Conservation (phyloP, 2,888 invertebrate genomes). For the Andrena trimmerana region DNA sequence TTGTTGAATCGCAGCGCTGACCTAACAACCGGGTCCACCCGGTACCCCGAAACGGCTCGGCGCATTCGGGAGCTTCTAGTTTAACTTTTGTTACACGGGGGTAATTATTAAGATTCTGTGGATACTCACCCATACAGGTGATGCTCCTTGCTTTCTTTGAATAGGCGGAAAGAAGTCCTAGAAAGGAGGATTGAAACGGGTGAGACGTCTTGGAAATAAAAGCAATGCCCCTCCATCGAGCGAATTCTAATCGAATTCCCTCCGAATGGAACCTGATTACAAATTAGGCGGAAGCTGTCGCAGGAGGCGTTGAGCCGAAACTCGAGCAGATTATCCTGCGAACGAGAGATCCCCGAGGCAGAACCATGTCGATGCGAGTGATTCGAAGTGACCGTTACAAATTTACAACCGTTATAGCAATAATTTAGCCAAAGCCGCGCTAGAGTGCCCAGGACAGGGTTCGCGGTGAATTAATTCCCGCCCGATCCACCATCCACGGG, state of each 20-base stretch:
- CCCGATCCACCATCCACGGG: neutral
- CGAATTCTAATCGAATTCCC: neutral
- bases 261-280: conserved; percentile 11
- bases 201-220: neutral
- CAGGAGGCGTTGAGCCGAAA: neutral
- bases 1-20: no score
- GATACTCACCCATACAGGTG: no score
- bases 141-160: no score
- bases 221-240: neutral
- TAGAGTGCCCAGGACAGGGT: neutral
- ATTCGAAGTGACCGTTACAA: conserved; percentile 37
- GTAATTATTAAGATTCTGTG: no score
- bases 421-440: conserved; percentile 25
- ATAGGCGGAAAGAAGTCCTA: no score
- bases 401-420: conserved; percentile 47
- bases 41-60: no score
- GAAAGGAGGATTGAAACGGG: no score
- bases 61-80: no score
- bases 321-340: neutral
- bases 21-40: no score
- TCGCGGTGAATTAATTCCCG: conserved; percentile 15
- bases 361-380: neutral
- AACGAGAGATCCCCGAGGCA: conserved; percentile 5
- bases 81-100: no score
- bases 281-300: conserved; percentile 34